Base-by-base conservation (phyloP, 2,888 invertebrate species). In the Brassicogethes aeneus region DNA sequence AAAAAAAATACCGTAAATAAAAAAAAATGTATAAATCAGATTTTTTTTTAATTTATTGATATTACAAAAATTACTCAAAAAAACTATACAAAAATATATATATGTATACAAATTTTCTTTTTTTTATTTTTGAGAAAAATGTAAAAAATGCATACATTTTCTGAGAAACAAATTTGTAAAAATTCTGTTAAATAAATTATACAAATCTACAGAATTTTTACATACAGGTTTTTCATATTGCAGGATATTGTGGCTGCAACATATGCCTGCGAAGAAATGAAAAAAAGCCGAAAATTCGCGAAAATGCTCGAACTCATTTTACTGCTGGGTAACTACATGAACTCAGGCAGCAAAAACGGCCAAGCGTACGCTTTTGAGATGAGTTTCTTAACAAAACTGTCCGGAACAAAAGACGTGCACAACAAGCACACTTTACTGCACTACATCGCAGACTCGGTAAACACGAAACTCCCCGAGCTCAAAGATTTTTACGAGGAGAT, bases 291-390 rank as follows among this genome's bases (percentile, higher is more conserved):
- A 49, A 95, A 93, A 60, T 94, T 99, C 66, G 84, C 87, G 1
- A 84, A 82, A 63, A 82, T 99, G 37, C 68, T 99, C 10, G 91
- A 96, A 65, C 70, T 97, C 1, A 79, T 97, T 44, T 72, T 99
- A 1, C 67, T 95, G 8, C 72, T 96, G 15, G 97, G 97, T 2
- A 99, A 99, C 69, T 94, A 90, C 60, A 91, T 99, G 89, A 97
- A 97, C 67, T 82, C 91, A 0, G 95, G 95, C 0, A 90, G 93
- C 3, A 85, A 85, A 58, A 94, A 95, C 61, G 94, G 88, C 1
- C 89, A 88, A 50, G 92, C 95, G 0, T 87, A 89, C 57, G 99
- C 94, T 1, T 99, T 97, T 66, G 96, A 99, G 68, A 91, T 99
- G 56, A 93, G 85, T 62, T 96, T 89, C 62, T 74, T 99, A 7